These are phyloP conservation scores for Megaceryle alcyon DNA, from an alignment of 2,797 vertebrate species.

Conservation along the genomic window DNA sequence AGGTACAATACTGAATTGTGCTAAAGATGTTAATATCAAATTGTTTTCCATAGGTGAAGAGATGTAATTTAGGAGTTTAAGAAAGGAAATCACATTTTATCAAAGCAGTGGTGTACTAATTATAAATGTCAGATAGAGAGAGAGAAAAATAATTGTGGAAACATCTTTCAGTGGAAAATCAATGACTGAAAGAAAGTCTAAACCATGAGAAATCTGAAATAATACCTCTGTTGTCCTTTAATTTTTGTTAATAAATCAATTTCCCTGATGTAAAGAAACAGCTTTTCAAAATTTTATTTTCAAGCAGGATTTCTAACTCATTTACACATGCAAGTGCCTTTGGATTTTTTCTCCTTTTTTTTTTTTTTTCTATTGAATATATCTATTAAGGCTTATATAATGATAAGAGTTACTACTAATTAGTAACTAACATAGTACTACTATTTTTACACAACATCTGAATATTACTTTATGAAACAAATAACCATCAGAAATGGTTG, in stretches of 20 bases:
- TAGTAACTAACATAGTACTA: neutral
- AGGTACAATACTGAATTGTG: neutral
- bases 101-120: neutral
- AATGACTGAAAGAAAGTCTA: neutral
- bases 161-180: neutral
- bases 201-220: neutral
- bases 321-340: neutral
- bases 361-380: neutral
- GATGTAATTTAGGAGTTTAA: neutral
- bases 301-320: neutral
- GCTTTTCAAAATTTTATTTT: neutral
- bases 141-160: neutral
- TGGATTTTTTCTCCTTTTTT: neutral
- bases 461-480: neutral
- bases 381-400: neutral
- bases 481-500: neutral
- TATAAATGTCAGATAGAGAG: neutral
- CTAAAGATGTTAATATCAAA: neutral
- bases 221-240: neutral
- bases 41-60: neutral
- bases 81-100: neutral
- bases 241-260: neutral
- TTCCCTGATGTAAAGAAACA: neutral
- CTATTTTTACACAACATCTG: neutral
- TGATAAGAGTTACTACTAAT: neutral